A percentile compares a stretch with the other conserved stretches of the same genome.
Conservation (phyloP, 2,113 vertebrate genomes). For the Apaloderma vittatum region DNA sequence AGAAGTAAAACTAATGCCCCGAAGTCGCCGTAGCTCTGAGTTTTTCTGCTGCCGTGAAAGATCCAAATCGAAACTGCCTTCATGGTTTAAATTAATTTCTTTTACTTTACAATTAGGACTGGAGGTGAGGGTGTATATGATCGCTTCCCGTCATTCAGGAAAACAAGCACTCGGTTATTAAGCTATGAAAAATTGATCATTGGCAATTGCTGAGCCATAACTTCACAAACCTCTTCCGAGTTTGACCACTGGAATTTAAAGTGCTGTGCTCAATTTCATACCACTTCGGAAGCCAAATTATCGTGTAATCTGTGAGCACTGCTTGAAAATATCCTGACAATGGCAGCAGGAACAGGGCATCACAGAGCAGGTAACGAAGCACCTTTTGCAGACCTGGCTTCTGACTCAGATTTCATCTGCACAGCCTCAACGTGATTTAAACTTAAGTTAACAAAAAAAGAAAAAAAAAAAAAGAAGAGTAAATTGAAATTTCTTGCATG, state of each 20-base stretch:
- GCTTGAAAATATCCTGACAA: slow-evolving; percentile 15
- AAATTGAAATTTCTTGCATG: not conserved
- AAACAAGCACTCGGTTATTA: slow-evolving; percentile 13
- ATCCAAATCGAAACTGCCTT: not conserved
- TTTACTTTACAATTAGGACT: slow-evolving; percentile 28
- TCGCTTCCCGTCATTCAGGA: not conserved
- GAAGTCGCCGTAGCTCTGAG: not conserved
- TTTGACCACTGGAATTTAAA: slow-evolving; percentile 42
- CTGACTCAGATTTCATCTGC: not conserved
- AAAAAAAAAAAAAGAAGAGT: not conserved
- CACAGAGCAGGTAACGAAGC: not conserved
- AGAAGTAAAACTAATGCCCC: not conserved
- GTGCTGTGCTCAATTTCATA: slow-evolving; percentile 45
- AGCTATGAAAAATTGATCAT: slow-evolving; percentile 54
- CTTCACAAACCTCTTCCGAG: slow-evolving; percentile 26
- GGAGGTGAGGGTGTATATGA: not conserved
- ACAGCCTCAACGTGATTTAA: not conserved
- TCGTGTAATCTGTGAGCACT: not conserved
- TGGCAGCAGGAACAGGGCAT: not conserved
- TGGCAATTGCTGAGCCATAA: slow-evolving; percentile 1
- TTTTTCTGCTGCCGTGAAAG: not conserved
- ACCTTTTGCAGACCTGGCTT: not conserved
- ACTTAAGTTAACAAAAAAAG: not conserved
- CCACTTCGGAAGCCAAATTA: slow-evolving; percentile 28
- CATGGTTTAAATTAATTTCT: slow-evolving; percentile 8